Percentiles rank a stretch among this genome's conserved stretches.
Conservation (phyloP, 2,888 invertebrate species). For the Cylindroiulus punctatus region DNA sequence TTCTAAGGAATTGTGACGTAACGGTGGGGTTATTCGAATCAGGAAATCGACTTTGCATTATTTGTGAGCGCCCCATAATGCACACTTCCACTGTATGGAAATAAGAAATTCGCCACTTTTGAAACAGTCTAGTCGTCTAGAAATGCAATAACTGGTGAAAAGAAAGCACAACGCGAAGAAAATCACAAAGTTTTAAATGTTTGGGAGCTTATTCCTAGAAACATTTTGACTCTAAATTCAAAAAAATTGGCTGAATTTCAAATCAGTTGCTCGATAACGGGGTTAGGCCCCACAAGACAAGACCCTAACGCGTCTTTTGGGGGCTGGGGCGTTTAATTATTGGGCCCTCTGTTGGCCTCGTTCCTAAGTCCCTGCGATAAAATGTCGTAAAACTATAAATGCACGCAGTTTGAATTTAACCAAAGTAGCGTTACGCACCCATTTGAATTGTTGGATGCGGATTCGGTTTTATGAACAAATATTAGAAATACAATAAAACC, state of each 20-base stretch:
- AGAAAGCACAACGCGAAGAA: background rate
- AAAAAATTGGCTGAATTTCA: background rate
- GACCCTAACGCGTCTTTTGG: background rate
- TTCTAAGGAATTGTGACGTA: too few relatives aligned
- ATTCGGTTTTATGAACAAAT: slow-evolving; percentile 32
- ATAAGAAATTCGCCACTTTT: too few relatives aligned
- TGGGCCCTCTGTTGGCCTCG: background rate
- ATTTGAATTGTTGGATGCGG: slow-evolving; percentile 26
- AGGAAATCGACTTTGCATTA: too few relatives aligned
- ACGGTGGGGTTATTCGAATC: too few relatives aligned
- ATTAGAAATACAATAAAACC: slow-evolving; percentile 26
- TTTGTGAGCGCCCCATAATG: too few relatives aligned
- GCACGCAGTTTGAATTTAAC: slow-evolving; percentile 15
- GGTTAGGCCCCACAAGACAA: background rate
- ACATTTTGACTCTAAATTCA: background rate
- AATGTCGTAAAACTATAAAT: slow-evolving; percentile 7
- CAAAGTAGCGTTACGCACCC: background rate
- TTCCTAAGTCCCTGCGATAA: background rate
- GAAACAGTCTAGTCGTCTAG: too few relatives aligned
- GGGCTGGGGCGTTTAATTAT: background rate
- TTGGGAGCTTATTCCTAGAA: too few relatives aligned
- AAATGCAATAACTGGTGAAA: background rate
- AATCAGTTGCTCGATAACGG: background rate
- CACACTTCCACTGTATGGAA: too few relatives aligned
- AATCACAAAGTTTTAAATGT: background rate